Conservation (phyloP, 2,797 vertebrate genomes). For the Enteromius treurensis region DNA sequence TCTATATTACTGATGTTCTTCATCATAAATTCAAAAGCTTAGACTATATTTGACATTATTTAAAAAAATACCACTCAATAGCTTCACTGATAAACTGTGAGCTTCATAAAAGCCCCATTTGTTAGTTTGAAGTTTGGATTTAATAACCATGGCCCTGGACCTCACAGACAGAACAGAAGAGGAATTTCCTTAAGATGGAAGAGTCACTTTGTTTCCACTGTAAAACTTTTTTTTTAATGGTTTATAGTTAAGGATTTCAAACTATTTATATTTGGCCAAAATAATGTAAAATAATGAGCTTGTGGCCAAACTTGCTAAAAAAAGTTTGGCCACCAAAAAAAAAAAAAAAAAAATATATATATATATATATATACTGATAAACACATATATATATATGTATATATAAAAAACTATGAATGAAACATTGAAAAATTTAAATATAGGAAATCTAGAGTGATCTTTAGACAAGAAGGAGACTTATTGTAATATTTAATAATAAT, state of each 20-base stretch:
- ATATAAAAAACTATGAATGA: neutral
- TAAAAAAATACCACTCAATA: slow-evolving; percentile 7
- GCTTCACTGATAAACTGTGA: slow-evolving; percentile 37
- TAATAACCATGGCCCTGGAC: slow-evolving; percentile 26
- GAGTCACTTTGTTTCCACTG: neutral
- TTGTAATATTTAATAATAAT: neutral
- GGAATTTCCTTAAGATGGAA: neutral
- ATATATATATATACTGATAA: too few species aligned
- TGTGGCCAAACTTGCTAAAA: neutral
- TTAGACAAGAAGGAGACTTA: neutral
- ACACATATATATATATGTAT: too few species aligned
- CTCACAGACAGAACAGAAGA: slow-evolving; percentile 33
- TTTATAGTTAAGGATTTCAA: neutral
- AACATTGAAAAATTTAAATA: neutral
- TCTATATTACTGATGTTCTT: slow-evolving; percentile 6
- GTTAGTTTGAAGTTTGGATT: slow-evolving; percentile 25
- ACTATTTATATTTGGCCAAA: neutral
- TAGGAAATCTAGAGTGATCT: neutral
- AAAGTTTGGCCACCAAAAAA: too few species aligned
- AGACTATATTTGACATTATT: slow-evolving; percentile 33
- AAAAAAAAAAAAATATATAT: too few species aligned
- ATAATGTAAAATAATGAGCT: neutral
- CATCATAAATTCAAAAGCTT: slow-evolving; percentile 17
- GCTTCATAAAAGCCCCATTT: slow-evolving; percentile 24
- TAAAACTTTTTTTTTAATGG: neutral